Evolutionary conservation across 2,888 invertebrate species (phyloP), one percentile per base, ranked within the genome.

Genomic region (Allolobophora icterica): DNA sequence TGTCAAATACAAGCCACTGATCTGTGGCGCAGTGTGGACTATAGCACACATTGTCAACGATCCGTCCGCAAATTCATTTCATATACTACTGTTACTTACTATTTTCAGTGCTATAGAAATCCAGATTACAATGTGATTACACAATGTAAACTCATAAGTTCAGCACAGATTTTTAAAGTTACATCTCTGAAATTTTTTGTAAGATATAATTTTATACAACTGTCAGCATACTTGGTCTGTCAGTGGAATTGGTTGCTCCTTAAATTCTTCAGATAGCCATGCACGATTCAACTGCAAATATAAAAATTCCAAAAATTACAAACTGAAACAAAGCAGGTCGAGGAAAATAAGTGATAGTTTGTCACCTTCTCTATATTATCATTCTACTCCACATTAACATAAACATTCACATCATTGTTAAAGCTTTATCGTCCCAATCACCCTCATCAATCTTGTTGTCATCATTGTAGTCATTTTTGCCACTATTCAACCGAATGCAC

Each of bases 161-260:
- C 15, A 45, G 13, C 19, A 45, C 13, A 19, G 13, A 45, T 45
- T 45, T 45, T 45, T 45, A 45, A 45, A 19, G 45, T 45, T 45
- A 45, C 8, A 45, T 17, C 45, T 11, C 17, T 45, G 15, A 45
- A 45, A 45, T 45, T 4, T 45, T 45, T 17, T 5, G 45, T 13
- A 45, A 45, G 45, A 45, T 5, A 45, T 13, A 45, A 45, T 13
- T 45, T 45, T 45, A 45, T 45, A 17, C 19, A 19, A 45, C 19
- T 11, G 45, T 19, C n/a, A 71, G 1, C 91, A 83, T 90, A 92
- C 92, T 91, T 92, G 95, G 94, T 96, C 95, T 95, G 96, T 96
- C 92, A 97, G 96, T 17, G 97, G 96, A 92, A 98, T 96, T 84
- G 97, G 96, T 94, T 97, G 97, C 93, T 97, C 97, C 84, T 97